Evolutionary conservation across 2,888 invertebrate genomes (phyloP).

Genomic region (Himalopsyche tibetana): DNA sequence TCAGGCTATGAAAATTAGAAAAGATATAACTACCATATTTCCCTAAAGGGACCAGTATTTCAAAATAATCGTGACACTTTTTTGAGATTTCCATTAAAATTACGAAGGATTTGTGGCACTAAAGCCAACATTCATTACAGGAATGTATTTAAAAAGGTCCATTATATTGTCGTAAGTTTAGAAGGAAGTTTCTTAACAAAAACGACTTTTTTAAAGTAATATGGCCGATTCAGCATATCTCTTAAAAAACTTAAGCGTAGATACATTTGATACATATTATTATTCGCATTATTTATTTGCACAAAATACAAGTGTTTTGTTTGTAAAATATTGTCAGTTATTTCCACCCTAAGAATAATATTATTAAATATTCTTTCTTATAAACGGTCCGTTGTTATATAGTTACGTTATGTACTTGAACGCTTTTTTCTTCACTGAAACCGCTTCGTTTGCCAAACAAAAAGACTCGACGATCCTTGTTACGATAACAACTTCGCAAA

Average conservation of each 20-base stretch:
- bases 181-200: background rate
- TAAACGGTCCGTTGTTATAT: too few species aligned
- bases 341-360: too few species aligned
- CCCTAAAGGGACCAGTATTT: background rate
- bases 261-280: background rate
- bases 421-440: background rate
- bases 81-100: conserved; percentile 23
- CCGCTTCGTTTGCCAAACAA: conserved; percentile 31
- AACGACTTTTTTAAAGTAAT: background rate
- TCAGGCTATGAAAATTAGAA: conserved; percentile 22
- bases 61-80: conserved; percentile 21
- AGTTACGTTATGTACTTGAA: background rate
- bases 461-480: conserved; percentile 22
- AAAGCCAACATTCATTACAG: background rate
- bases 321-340: too few species aligned
- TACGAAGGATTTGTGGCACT: conserved; percentile 21
- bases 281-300: background rate
- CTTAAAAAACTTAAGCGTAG: background rate
- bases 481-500: conserved; percentile 29
- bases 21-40: conserved; percentile 26
- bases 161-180: background rate
- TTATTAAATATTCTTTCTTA: too few species aligned
- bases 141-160: background rate
- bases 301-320: too few species aligned
- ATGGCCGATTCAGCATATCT: background rate